phyloP scores from a whole-genome alignment of 2,113 vertebrate species.

The Onychostoma macrolepis region DNA sequence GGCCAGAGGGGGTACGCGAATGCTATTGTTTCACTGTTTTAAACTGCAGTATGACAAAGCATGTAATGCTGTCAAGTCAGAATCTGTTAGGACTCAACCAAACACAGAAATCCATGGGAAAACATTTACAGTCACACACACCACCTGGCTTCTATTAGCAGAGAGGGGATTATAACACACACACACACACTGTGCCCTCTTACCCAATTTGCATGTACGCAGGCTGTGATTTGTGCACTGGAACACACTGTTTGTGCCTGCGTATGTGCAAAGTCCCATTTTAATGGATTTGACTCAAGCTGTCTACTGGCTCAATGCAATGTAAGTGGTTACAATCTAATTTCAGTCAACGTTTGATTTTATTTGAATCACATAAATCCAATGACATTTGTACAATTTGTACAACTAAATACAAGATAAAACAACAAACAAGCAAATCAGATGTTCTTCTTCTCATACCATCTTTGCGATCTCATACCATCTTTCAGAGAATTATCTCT shows the following conservation, averaged over 20 bases:
- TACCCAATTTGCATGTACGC: conserved; percentile 24
- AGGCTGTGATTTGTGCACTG: conserved; percentile 22
- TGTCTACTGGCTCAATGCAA: background rate
- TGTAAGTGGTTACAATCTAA: background rate
- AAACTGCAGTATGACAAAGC: conserved; percentile 69
- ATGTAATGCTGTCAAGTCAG: conserved; percentile 74
- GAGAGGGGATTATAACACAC: conserved; percentile 48
- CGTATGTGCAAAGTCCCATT: background rate
- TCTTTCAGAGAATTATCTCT: background rate
- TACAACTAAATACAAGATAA: background rate
- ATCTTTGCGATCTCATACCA: too few species aligned
- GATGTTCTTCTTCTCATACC: background rate
- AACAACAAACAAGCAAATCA: background rate
- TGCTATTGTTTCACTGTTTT: conserved; percentile 70
- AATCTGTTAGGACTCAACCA: conserved; percentile 63
- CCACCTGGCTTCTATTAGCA: conserved; percentile 84
- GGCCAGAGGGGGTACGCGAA: conserved; percentile 11
- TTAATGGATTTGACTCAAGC: conserved; percentile 1
- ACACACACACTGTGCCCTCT: conserved; percentile 41
- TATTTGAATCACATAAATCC: background rate
- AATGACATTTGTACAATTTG: background rate
- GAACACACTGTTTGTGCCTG: conserved; percentile 13
- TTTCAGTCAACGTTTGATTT: background rate
- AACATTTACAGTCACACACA: conserved; percentile 72
- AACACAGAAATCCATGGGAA: conserved; percentile 79